Base-by-base conservation (phyloP, 2,113 vertebrate genomes). In the Lates calcarifer region DNA sequence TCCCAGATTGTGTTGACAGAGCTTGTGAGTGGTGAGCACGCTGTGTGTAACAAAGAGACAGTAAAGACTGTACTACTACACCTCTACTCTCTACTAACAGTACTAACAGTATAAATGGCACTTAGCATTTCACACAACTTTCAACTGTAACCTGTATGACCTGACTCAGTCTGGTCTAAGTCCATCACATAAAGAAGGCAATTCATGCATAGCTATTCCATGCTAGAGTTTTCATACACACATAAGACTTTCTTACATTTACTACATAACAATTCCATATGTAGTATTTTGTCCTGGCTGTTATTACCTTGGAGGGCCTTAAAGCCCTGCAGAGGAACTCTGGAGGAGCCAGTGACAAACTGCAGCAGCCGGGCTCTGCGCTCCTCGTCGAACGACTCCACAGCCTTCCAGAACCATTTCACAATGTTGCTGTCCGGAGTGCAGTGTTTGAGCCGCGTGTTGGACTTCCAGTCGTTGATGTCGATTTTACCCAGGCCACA, bases 391-490 rank as follows among this genome's bases (percentile, higher is more conserved):
- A 98, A 99, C 0, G 97, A 95, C 94, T 99, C 98, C 94, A 99
- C 98, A 1, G 98, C 98, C 83, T 97, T 98, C 98, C 98, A 99
- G 95, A 99, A 99, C 98, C 98, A 99, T 84, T 98, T 98, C 26
- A 99, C 98, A 0, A 96, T 96, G 88, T 97, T 98, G 94, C 97
- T 99, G 89, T 99, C 98, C 0, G 96, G 91, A 0, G 98, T 99
- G 92, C 98, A 99, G 95, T 99, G 98, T 92, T 99, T 99, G 91
- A 99, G 96, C 75, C 98, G 96, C 3, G 98, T 99, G 87, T 99
- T 99, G 71, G 96, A 94, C 93, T 99, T 99, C 98, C 98, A 99
- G 95, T 99, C 98, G 8, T 94, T 96, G 64, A 99, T 97, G 82
- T 99, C 98, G 28, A 99, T 99, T 89, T 99, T 99, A 35, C 98